phyloP scores from a whole-genome alignment of 2,888 invertebrate species.

The Sinopyrophorus schimmeli region DNA sequence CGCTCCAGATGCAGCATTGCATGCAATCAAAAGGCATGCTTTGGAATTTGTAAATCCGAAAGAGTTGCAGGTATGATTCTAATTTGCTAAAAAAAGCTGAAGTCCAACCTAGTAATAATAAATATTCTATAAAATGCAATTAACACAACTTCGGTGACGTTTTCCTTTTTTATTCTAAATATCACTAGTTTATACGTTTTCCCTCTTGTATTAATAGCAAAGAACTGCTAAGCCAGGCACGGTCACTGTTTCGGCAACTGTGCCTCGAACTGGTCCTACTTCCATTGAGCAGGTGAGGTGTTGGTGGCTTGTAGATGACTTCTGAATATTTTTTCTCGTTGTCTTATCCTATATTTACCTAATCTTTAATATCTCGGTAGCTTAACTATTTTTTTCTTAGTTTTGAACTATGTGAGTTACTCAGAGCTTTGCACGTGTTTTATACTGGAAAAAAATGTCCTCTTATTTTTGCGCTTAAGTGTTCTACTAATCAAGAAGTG shows the following conservation, averaged over 20 bases:
- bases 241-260: constrained; percentile 57
- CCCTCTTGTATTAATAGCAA: constrained; percentile 57
- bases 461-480: no score
- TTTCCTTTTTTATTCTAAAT: constrained; percentile 35
- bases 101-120: not conserved
- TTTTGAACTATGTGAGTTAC: no score
- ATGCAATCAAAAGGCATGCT: constrained; percentile 95
- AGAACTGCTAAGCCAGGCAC: constrained; percentile 60
- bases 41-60: constrained; percentile 87
- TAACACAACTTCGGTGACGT: constrained; percentile 12
- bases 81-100: not conserved
- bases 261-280: constrained; percentile 60
- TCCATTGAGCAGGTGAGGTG: constrained; percentile 63
- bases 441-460: no score
- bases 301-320: no score
- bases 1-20: constrained; percentile 92
- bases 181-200: constrained; percentile 42
- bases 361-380: no score
- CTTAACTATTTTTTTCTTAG: no score
- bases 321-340: no score
- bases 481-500: no score
- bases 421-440: no score
- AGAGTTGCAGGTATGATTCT: constrained; percentile 76
- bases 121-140: not conserved
- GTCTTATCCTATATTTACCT: no score